Base-by-base conservation (phyloP, 2,888 invertebrate species). In the Microchrysa polita region DNA sequence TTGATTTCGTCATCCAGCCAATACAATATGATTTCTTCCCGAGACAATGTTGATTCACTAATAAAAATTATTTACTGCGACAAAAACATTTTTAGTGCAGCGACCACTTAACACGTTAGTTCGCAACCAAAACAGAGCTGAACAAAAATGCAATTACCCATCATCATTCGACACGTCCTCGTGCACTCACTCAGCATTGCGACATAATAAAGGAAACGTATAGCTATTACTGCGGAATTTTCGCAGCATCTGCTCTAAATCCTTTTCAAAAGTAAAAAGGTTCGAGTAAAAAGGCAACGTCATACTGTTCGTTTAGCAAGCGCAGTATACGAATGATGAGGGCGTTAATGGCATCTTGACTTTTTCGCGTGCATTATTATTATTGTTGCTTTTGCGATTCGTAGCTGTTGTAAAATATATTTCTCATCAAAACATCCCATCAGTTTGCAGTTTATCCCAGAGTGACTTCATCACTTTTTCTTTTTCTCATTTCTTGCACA, bases 401-500 rank as follows among this genome's bases (percentile, higher is more conserved):
- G 52, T 71, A 72, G 59, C 67, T 63, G 59, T 74, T n/a, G n/a
- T n/a, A n/a, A n/a, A 72, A 74, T 72, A 74, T 74, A 74, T 74
- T 74, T 59, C 74, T 74, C 74, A 74, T 74, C 74, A 74, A 57
- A 67, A 65, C 72, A 63, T 72, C 57, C 74, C 72, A 74, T 74
- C 67, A 65, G 55, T 74, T 61, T 60, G 69, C 16, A n/a, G 61
- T 40, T 67, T 27, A 53, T 67, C 16, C 67, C 52, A 27, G n/a
- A 60, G 63, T 53, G 57, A 44, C 72, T 74, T 67, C n/a, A n/a
- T n/a, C 23, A 34, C 60, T 34, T 61, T 20, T 61, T 40, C 27
- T 48, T 34, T 63, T 14, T n/a, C 55, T 42, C 52, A 40, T 23
- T 16, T 23, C 34, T 34, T 7, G 27, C 27, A 34, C 4, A 5